These are phyloP conservation scores for Cryptocephalus moraei DNA, from an alignment of 2,888 invertebrate genomes.

Conservation along the genomic window DNA sequence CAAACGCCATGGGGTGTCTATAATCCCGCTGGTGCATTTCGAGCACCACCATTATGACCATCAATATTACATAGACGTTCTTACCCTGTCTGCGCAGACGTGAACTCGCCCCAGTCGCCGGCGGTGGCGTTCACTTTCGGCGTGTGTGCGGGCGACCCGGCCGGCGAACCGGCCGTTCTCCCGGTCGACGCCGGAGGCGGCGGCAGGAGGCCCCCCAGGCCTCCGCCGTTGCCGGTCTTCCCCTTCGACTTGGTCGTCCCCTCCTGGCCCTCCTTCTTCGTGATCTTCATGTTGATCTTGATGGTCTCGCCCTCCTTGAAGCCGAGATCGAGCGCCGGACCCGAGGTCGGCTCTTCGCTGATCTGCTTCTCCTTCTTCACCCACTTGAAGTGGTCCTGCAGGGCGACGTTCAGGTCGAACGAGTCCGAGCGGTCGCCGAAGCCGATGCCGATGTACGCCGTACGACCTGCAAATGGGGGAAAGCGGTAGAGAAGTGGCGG, in stretches of 20 bases:
- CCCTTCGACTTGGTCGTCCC: constrained; percentile 53
- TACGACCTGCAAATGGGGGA: constrained; percentile 46
- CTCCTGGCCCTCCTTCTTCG: constrained; percentile 79
- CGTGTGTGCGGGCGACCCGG: constrained; percentile 54
- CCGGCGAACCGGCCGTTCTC: constrained; percentile 56
- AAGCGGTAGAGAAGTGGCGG: neutral
- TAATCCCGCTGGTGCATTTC: no score
- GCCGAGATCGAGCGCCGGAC: constrained; percentile 82
- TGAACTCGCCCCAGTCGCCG: constrained; percentile 69
- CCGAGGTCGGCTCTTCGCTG: constrained; percentile 67
- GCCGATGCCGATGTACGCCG: constrained; percentile 93
- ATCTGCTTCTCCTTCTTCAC: constrained; percentile 72
- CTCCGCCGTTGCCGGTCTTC: constrained; percentile 38
- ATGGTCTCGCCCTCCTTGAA: constrained; percentile 99
- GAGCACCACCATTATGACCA: neutral
- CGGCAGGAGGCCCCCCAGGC: constrained; percentile 58
- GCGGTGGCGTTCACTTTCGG: constrained; percentile 34
- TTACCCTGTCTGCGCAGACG: constrained; percentile 45
- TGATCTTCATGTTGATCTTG: constrained; percentile 96
- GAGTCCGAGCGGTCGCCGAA: constrained; percentile 97
- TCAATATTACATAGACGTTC: neutral
- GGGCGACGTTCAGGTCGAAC: constrained; percentile 95
- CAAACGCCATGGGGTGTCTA: no score
- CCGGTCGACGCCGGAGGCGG: constrained; percentile 47
- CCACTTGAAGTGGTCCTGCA: constrained; percentile 98